Base-by-base conservation (phyloP, 2,797 vertebrate species). In the Schizopygopsis pylzovi region DNA sequence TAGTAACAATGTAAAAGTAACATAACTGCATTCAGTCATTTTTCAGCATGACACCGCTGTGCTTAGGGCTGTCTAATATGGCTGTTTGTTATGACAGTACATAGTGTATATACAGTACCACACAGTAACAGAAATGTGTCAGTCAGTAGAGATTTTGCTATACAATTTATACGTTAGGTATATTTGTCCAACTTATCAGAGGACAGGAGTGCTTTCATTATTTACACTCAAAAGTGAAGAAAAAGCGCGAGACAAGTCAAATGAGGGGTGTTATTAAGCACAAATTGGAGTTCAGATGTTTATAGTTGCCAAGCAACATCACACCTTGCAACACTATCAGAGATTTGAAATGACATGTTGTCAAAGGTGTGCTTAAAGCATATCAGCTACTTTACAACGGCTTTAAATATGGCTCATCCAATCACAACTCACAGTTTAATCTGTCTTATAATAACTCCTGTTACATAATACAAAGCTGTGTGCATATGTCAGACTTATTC, bases 351-450 rank as follows among this genome's bases (percentile, higher is more conserved):
- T 41, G 68, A 71, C 39, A 39, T 43, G 37, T 39, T 41, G 18
- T 70, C 39, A 41, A 41, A 70, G 2, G 37, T 70, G 37, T 22
- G 63, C 63, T 67, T 37, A 67, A 67, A 67, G 63, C 18, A 37
- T 67, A 37, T 67, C 63, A 67, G 63, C 63, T 43, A 71, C 68
- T 71, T 71, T 71, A 43, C 68, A 43, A 43, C 39, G 1, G 68
- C 68, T 43, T 71, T 71, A 43, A 71, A 71, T 43, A 6, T 22
- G 37, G 9, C 39, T 13, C 68, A n/a, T 71, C 68, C 37, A 41
- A 71, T 71, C 18, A n/a, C 37, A n/a, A 43, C 12, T 71, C 39
- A 71, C 39, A 41, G 68, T 43, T 71, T 71, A 41, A 71, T 71
- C 39, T 71, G 67, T 70, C 37, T 67, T 67, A 20, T 39, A 41